These are phyloP conservation scores for Rhopalosiphum padi DNA, from an alignment of 1,140 invertebrate species.

Conservation along the genomic window DNA sequence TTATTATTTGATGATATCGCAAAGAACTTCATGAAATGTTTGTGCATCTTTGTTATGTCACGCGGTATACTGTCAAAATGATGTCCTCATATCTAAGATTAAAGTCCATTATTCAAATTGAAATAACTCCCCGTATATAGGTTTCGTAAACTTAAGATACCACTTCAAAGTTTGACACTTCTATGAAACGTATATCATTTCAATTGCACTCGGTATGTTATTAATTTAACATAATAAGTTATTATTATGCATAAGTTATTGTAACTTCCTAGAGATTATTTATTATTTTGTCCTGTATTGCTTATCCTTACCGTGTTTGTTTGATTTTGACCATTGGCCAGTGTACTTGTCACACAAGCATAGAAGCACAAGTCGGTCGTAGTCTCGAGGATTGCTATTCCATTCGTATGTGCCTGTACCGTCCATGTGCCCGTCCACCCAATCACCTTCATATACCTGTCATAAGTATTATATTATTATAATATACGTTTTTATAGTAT, in stretches of 20 bases:
- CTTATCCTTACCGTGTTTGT: conserved; percentile 13
- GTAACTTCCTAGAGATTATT: not conserved
- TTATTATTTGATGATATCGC: not conserved
- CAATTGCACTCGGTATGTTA: not conserved
- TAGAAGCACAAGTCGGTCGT: not conserved
- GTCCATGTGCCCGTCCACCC: conserved; percentile 6
- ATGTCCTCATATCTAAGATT: not conserved
- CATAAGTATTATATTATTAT: not conserved
- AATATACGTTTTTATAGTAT: not conserved
- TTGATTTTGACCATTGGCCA: not conserved
- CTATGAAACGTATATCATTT: not conserved
- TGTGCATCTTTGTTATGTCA: not conserved
- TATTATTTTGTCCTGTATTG: not conserved
- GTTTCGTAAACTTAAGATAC: not conserved
- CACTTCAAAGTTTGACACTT: not conserved
- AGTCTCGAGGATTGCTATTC: not conserved
- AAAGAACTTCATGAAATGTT: not conserved
- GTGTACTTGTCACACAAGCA: not conserved
- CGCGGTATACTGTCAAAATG: not conserved
- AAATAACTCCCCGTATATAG: not conserved
- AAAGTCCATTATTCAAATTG: not conserved
- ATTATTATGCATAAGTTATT: too few relatives aligned
- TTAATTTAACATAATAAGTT: too few relatives aligned
- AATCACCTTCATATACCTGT: conserved; percentile 3
- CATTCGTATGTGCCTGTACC: not conserved